Base-by-base conservation (phyloP, 2,888 invertebrate species). In the Macaria notata region DNA sequence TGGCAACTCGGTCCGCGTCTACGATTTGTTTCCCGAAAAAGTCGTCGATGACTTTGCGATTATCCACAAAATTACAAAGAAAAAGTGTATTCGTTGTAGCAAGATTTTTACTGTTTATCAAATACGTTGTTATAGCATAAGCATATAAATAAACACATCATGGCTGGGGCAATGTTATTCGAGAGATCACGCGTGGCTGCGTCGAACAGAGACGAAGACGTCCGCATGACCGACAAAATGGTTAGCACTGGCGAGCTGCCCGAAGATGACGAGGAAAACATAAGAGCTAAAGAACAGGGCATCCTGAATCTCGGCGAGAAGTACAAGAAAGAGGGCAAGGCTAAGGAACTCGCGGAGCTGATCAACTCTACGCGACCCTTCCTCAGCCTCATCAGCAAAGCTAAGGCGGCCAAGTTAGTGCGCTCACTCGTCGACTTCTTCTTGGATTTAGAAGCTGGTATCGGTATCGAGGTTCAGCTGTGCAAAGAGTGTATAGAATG, bases 401-500 rank as follows among this genome's bases (percentile, higher is more conserved):
- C 99, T 39, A 99, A 99, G 91, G 99, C 99, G 52, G 99, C 99
- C 0, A 99, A 99, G 88, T 92, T 99, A 73, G 99, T 99, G 6
- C 94, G 99, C 65, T 97, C 98, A 30, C 92, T 99, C 70, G 99
- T 99, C 8, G 99, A 99, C 84, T 95, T 98, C 92, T 99, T 99
- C 88, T 92, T 99, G 70, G 99, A 98, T 82, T 94, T 99, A 88
- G 98, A 99, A 84, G 98, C 98, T 64, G 97, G 96, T 49, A 98
- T 98, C 65, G 99, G 99, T 52, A 97, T 97, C 64, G 98, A 98
- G 93, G 96, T 96, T 53, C 95, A 97, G 86, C 90, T 98, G 62
- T 97, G 97, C 86, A 97, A 97, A 92, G 99, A 99, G 91, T 99
- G 99, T 91, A 99, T 99, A 91, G 98, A 98, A 91, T 99, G 99